These are phyloP conservation scores for Himalopsyche tibetana DNA, from an alignment of 2,888 invertebrate species.

Conservation along the genomic window DNA sequence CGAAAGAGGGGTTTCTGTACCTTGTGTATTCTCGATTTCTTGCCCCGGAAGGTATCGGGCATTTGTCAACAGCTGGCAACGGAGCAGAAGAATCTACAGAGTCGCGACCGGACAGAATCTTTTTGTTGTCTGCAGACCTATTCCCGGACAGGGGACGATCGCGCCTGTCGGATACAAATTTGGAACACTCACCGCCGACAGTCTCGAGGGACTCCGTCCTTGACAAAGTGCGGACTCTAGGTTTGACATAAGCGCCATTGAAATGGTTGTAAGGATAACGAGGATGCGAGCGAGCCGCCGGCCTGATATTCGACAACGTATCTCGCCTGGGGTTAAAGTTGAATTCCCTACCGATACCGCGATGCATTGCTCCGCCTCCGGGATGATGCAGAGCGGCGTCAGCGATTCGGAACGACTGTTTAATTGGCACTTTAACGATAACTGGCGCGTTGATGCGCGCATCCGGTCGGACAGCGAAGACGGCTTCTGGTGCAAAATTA, in stretches of 20 bases:
- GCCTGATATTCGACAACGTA: too few species aligned
- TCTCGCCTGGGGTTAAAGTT: too few species aligned
- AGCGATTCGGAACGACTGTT: background rate
- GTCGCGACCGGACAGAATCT: constrained; percentile 12
- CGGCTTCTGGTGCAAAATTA: background rate
- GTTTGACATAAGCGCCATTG: too few species aligned
- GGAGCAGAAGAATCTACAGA: constrained; percentile 36
- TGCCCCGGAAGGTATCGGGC: background rate
- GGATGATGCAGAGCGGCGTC: background rate
- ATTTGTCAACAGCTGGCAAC: background rate
- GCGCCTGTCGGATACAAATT: background rate
- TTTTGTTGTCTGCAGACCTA: background rate
- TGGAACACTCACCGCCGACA: too few species aligned
- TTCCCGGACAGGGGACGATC: background rate
- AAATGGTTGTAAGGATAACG: too few species aligned
- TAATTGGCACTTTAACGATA: background rate
- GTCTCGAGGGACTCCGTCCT: background rate
- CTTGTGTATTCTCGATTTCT: background rate
- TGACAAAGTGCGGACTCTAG: background rate
- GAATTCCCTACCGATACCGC: too few species aligned
- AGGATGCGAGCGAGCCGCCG: too few species aligned
- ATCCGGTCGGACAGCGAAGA: background rate
- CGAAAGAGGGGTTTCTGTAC: background rate
- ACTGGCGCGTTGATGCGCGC: background rate
- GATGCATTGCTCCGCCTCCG: too few species aligned